A percentile compares a stretch with the other conserved stretches of the same genome.
These are phyloP conservation scores for Mactra quadrangularis DNA, from an alignment of 1,140 invertebrate genomes.

Conservation along the genomic window DNA sequence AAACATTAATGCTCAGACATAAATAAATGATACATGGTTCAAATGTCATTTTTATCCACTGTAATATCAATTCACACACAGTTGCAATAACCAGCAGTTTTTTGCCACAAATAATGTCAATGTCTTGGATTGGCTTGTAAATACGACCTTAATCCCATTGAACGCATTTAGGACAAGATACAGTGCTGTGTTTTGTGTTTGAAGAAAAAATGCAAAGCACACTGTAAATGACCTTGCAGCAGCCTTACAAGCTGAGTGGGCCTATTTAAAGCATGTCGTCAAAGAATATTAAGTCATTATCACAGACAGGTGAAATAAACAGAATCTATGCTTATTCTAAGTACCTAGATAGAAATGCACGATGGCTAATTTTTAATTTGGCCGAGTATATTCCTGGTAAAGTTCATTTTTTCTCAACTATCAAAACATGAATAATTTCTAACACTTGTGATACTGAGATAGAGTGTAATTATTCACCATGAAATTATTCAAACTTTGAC, in stretches of 20 bases:
- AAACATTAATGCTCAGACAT: slow-evolving; percentile 13
- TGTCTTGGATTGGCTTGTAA: slow-evolving; percentile 14
- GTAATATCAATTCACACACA: background rate
- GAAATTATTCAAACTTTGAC: too few relatives aligned
- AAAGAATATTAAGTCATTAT: too few relatives aligned
- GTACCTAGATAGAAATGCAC: too few relatives aligned
- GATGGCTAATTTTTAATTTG: too few relatives aligned
- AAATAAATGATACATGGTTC: slow-evolving; percentile 9
- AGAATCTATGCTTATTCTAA: too few relatives aligned
- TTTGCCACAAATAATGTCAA: slow-evolving; percentile 17
- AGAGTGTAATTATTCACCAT: too few relatives aligned
- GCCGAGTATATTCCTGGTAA: too few relatives aligned
- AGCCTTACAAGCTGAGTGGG: slow-evolving; percentile 10
- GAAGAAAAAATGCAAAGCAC: background rate
- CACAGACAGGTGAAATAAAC: too few relatives aligned
- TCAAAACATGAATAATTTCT: too few relatives aligned
- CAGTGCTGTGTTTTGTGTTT: background rate
- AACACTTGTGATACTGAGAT: too few relatives aligned
- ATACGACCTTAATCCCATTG: slow-evolving; percentile 3
- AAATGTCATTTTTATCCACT: background rate
- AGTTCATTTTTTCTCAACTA: too few relatives aligned
- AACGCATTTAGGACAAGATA: slow-evolving; percentile 4
- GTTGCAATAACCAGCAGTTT: background rate
- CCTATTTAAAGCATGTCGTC: too few relatives aligned
- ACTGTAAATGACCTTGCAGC: slow-evolving; percentile 16